Conservation (phyloP, 2,797 vertebrate species). For the Graptemys geographica region DNA sequence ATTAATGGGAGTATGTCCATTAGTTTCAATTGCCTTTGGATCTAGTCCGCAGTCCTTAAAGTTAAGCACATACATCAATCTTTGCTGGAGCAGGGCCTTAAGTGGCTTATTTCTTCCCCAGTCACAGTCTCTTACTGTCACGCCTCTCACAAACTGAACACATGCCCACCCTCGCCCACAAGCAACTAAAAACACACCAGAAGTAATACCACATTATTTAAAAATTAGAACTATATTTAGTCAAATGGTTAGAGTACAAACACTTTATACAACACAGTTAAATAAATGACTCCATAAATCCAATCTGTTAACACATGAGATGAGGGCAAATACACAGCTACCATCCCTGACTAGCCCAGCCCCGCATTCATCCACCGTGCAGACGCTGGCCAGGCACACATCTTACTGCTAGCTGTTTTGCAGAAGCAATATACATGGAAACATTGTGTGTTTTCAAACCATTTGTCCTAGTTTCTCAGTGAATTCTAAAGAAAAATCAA, state of each 20-base stretch:
- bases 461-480: neutral
- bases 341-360: constrained; percentile 23
- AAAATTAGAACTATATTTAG: constrained; percentile 8
- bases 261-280: neutral
- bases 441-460: neutral
- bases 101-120: neutral
- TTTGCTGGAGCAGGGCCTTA: neutral
- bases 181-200: neutral
- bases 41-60: neutral
- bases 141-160: neutral
- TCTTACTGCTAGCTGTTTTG: neutral
- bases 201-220: neutral
- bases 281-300: constrained; percentile 28
- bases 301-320: constrained; percentile 9
- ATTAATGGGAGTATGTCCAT: neutral
- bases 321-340: constrained; percentile 31
- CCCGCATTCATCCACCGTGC: neutral
- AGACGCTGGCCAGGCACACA: neutral
- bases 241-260: neutral
- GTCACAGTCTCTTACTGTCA: neutral
- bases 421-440: neutral
- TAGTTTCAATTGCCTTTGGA: neutral
- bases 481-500: neutral
- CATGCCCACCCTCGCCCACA: no score
- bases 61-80: neutral